These are phyloP conservation scores for Danio aesculapii DNA, from an alignment of 2,797 vertebrate species.

Conservation along the genomic window DNA sequence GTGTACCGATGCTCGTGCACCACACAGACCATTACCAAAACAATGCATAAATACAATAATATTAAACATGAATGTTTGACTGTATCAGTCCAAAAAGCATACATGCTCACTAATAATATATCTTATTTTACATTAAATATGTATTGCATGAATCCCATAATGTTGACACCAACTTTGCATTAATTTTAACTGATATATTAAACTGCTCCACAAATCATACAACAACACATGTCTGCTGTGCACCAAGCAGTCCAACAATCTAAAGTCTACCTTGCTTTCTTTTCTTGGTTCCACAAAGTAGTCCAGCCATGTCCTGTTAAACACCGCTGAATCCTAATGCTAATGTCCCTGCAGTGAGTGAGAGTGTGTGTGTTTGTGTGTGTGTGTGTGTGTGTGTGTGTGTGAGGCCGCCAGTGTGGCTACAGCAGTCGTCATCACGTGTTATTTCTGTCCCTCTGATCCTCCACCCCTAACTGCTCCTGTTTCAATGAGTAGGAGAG, in stretches of 20 bases:
- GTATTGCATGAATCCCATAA: not conserved
- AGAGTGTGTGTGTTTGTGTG: slow-evolving; percentile 16
- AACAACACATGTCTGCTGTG: not conserved
- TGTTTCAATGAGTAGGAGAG: slow-evolving; percentile 71
- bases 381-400: slow-evolving; percentile 5
- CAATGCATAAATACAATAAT: not conserved
- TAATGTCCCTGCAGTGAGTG: slow-evolving; percentile 33
- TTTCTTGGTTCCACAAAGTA: slow-evolving; percentile 87
- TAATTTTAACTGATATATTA: not conserved
- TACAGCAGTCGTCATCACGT: slow-evolving; percentile 72
- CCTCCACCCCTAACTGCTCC: slow-evolving; percentile 72
- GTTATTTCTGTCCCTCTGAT: slow-evolving; percentile 84
- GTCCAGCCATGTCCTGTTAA: slow-evolving; percentile 80
- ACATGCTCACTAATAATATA: not conserved
- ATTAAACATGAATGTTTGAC: not conserved
- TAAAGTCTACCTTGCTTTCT: slow-evolving; percentile 82
- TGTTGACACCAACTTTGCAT: not conserved
- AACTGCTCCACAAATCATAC: not conserved
- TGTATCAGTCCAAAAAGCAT: not conserved
- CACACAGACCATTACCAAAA: not conserved
- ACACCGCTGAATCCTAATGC: slow-evolving; percentile 39
- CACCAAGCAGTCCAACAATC: not conserved
- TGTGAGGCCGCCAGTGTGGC: slow-evolving; percentile 63
- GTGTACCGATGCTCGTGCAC: not conserved
- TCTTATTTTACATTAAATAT: not conserved